These are phyloP conservation scores for Antheraea assamensis DNA, from an alignment of 2,888 invertebrate genomes.

Conservation along the genomic window DNA sequence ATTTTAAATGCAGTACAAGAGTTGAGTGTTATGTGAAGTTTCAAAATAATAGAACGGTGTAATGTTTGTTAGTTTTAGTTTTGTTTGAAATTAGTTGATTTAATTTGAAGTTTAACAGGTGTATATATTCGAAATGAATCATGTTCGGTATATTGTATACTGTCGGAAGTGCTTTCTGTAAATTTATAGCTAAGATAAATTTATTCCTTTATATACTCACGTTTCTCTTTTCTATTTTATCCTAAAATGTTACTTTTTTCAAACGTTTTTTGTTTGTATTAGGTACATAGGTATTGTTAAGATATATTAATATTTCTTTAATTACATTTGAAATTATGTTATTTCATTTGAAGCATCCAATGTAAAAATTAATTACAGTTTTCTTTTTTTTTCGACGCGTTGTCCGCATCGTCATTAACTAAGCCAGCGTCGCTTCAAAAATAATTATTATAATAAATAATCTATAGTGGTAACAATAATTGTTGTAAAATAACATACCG, in stretches of 20 bases:
- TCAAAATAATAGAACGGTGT: slow-evolving; percentile 3
- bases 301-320: too few species aligned
- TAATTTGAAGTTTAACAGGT: slow-evolving; percentile 15
- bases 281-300: too few species aligned
- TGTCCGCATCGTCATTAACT: too few species aligned
- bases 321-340: background rate
- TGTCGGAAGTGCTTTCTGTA: background rate
- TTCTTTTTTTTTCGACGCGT: too few species aligned
- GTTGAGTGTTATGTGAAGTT: slow-evolving; percentile 5
- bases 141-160: background rate
- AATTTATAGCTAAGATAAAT: background rate
- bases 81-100: slow-evolving; percentile 15
- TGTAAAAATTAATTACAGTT: too few species aligned
- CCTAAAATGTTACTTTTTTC: background rate
- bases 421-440: too few species aligned
- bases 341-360: too few species aligned
- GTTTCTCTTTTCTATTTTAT: background rate
- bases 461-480: too few species aligned
- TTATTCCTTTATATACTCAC: background rate
- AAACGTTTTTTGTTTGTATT: background rate
- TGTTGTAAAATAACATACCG: too few species aligned
- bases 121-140: slow-evolving; percentile 11
- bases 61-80: slow-evolving; percentile 15
- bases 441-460: too few species aligned
- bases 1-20: slow-evolving; percentile 13